Base-by-base conservation (phyloP, 2,797 vertebrate genomes). In the Myotis planiceps region DNA sequence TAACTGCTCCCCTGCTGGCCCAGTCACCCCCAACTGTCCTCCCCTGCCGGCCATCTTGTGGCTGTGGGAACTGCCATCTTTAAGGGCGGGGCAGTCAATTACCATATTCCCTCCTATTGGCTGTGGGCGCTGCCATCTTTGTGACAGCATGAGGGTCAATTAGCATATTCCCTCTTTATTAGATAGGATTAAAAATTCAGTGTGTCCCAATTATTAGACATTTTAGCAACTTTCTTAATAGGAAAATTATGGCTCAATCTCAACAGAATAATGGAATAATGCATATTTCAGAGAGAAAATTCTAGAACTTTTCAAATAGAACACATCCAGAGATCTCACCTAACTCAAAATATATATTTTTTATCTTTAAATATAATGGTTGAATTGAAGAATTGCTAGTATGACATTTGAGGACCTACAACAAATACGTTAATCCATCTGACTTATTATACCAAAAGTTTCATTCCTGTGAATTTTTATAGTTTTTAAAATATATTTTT, bases 221-320 rank as follows among this genome's bases (percentile, higher is more conserved):
- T 65, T 65, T 82, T n/a, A 8, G 42, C 13, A 15, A 32, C n/a
- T 82, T 82, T 82, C 4, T 29, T 39, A 47, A 65, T 37, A 65
- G 32, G 34, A 83, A 93, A 89, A 86, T 66, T 65, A 89, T 42
- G 21, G n/a, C 12, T 86, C 25, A 47, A 19, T 27, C 29, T 2
- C 25, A 96, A 89, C 4, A 85, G 21, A 45, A 85, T 29, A 71
- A 68, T 34, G 16, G 21, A 45, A 85, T 29, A 71, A 68, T 34
- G 16, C 18, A 66, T 55, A 93, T 91, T 81, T 91, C n/a, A 76
- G 34, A 72, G 12, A 85, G 21, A 92, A 88, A 74, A 69, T 68
- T 42, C 21, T 60, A 39, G 21, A 42, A 10, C 8, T 93, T 82
- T 81, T 88, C 34, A 92, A 90, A 76, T 47, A 45, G 3, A 89